phyloP scores from a whole-genome alignment of 2,797 vertebrate species.

The Benthosema pterotum region DNA sequence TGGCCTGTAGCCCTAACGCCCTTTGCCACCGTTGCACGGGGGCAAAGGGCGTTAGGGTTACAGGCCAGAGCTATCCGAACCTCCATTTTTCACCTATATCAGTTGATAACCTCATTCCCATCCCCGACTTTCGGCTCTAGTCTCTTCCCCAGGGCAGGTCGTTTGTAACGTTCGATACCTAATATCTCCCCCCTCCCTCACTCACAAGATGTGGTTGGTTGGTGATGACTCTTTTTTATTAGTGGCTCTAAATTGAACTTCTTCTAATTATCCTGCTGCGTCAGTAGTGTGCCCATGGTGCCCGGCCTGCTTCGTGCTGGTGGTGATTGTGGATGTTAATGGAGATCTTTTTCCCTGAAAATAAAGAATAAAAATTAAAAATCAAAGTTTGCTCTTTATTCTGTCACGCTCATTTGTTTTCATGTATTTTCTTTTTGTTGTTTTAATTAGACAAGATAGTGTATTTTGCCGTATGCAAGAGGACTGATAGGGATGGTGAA shows the following conservation, averaged over 20 bases:
- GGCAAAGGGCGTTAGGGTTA: no score
- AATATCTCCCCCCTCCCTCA: no score
- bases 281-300: conserved; percentile 75
- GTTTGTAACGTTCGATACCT: conserved; percentile 62
- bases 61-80: no score
- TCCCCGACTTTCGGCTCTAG: conserved; percentile 57
- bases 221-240: conserved; percentile 63
- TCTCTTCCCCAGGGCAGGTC: conserved; percentile 72
- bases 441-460: background rate
- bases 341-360: conserved; percentile 63
- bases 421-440: conserved; percentile 31
- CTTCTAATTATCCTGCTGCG: conserved; percentile 77
- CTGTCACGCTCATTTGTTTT: conserved; percentile 33
- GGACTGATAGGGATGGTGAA: no score
- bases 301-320: conserved; percentile 63
- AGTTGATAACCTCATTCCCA: no score
- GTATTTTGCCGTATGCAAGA: background rate
- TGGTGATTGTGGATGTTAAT: conserved; percentile 70
- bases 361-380: conserved; percentile 78
- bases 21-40: no score
- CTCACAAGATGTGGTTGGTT: conserved; percentile 71
- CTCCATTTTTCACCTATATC: conserved; percentile 56
- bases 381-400: conserved; percentile 74
- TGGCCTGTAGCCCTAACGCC: no score
- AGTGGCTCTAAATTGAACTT: conserved; percentile 76